Evolutionary conservation across 2,113 vertebrate species (phyloP), one percentile per base, ranked within the genome.

Genomic region (Ceuthmochares aereus): DNA sequence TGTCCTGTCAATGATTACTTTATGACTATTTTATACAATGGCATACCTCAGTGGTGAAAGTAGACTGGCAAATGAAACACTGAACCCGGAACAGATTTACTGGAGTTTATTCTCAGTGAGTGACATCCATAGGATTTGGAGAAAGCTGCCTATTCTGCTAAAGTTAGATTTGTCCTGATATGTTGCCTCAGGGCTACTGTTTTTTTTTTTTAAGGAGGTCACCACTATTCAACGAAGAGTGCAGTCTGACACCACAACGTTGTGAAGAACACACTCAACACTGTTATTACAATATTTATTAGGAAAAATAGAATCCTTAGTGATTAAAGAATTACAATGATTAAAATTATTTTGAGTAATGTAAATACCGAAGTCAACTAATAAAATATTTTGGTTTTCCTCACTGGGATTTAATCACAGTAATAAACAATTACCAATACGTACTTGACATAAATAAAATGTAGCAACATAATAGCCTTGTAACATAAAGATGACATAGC

Each of bases 371-470:
- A 25, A 51, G 40, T 80, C 75, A 95, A 27, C 17, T 75, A 94
- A 83, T 87, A 34, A 63, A 93, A 60, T 85, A 72, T 80, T 74
- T 96, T 78, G 5, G 0, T 89, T 91, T 73, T 64, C 6, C 40
- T 72, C 59, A 56, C 77, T 58, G 42, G 40, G 43, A 84, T 93
- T 95, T 94, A 91, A 72, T 95, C 37, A 81, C 64, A 74, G 73
- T 82, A 90, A 84, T 95, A 51, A 94, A 87, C 9, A 86, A 52
- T 66, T 88, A 37, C 16, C n/a, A 16, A 66, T 89, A 72, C 80
- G 47, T 77, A 7, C 18, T 93, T 88, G 74, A 19, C 52, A 32
- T 78, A 87, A 67, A 37, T 87, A 70, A 92, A 91, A 84, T 84
- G 20, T 47, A n/a, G 21, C 21, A 87, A 76, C 93, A 58, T 79